Conservation (phyloP, 1,140 invertebrate genomes). For the Ceratosolen solmsi region DNA sequence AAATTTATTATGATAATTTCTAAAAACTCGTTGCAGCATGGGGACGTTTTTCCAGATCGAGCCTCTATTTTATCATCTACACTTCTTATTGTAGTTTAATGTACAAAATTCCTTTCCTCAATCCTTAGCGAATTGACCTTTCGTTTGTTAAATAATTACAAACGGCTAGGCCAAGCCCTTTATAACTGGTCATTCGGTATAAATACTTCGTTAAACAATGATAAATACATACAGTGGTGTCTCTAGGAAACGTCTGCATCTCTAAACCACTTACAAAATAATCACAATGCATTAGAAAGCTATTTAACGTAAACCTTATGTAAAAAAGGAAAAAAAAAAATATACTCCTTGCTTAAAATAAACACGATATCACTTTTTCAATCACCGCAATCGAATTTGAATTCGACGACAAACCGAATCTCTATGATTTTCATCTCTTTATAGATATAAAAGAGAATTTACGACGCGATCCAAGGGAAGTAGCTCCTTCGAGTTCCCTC, state of each 20-base stretch:
- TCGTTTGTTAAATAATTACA: not conserved
- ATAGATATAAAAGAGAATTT: not conserved
- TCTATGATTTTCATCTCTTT: constrained; percentile 31
- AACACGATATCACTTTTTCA: constrained; percentile 34
- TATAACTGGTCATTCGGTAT: not conserved
- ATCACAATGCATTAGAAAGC: constrained; percentile 30
- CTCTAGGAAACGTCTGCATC: constrained; percentile 27
- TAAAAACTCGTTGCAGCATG: not conserved
- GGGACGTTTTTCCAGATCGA: not conserved
- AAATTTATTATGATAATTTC: not conserved
- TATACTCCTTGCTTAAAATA: constrained; percentile 2
- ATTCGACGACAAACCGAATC: not conserved
- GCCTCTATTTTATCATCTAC: not conserved
- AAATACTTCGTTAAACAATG: not conserved
- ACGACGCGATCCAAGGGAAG: not conserved
- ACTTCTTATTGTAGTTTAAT: not conserved
- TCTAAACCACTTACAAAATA: constrained; percentile 8
- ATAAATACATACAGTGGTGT: not conserved
- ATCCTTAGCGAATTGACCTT: not conserved
- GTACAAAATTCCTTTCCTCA: not conserved
- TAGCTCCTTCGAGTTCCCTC: not conserved
- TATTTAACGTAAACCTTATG: not conserved
- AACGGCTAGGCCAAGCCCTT: not conserved
- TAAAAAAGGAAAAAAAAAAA: not conserved
- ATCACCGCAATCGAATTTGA: constrained; percentile 29